Conservation (phyloP, 2,888 invertebrate species). For the Thysanoteuthis rhombus region DNA sequence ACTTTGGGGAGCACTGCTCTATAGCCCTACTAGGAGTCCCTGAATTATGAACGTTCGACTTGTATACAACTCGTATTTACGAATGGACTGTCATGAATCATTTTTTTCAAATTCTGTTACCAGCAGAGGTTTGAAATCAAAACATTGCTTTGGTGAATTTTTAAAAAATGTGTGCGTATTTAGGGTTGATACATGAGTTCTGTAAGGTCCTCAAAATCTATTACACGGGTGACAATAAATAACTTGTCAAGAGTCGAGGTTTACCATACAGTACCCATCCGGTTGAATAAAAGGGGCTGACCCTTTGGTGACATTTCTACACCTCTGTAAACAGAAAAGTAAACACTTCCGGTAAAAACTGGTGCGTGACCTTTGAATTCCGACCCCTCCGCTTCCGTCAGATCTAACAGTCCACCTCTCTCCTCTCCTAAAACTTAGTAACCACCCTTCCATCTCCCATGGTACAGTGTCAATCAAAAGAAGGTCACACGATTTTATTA, state of each 20-base stretch:
- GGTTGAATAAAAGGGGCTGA: background rate
- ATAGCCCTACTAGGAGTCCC: too few relatives aligned
- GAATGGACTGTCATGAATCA: too few relatives aligned
- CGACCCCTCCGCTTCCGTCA: background rate
- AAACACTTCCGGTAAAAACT: conserved; percentile 12
- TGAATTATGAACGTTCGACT: too few relatives aligned
- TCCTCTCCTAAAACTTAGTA: background rate
- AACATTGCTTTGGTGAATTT: too few relatives aligned
- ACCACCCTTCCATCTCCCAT: background rate
- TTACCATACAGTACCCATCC: background rate
- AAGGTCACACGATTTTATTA: background rate
- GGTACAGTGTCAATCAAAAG: background rate
- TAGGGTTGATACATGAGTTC: too few relatives aligned
- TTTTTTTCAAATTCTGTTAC: too few relatives aligned
- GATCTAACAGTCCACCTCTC: background rate
- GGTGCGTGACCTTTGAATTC: background rate
- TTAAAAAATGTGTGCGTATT: too few relatives aligned
- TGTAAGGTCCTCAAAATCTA: background rate
- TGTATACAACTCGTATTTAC: too few relatives aligned
- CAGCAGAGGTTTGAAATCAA: too few relatives aligned
- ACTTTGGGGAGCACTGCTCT: too few relatives aligned
- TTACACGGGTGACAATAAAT: background rate
- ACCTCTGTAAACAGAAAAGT: background rate
- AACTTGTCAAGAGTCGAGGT: background rate
- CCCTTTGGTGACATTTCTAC: background rate